Evolutionary conservation across 1,140 invertebrate species (phyloP).

Genomic region (Acromyrmex charruanus): DNA sequence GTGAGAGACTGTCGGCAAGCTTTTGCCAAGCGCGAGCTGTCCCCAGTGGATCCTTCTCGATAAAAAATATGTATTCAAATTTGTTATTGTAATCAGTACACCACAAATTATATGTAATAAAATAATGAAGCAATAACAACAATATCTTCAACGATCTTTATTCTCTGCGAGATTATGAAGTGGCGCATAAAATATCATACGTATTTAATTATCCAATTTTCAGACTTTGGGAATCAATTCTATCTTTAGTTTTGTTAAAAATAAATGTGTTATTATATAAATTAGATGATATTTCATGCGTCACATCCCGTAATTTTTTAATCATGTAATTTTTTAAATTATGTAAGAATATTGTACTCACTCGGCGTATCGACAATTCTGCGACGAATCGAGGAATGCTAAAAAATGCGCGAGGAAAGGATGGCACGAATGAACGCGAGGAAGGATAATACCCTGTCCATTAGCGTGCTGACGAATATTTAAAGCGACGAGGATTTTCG

Average conservation of each 20-base stretch:
- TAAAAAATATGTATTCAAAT: not conserved
- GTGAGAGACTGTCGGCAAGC: not conserved
- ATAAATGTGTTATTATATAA: too few species aligned
- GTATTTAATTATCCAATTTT: too few species aligned
- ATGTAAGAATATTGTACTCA: not conserved
- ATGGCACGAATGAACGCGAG: constrained; percentile 66
- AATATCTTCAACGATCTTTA: too few species aligned
- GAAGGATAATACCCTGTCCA: constrained; percentile 63
- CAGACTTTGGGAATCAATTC: too few species aligned
- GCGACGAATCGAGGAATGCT: constrained; percentile 4
- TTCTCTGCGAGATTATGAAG: too few species aligned
- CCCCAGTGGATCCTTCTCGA: not conserved
- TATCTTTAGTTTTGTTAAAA: too few species aligned
- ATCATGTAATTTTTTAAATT: not conserved
- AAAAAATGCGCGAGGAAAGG: constrained; percentile 41
- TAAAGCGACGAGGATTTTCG: constrained; percentile 72
- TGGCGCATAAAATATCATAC: too few species aligned
- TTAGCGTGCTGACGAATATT: constrained; percentile 74
- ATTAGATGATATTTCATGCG: too few species aligned
- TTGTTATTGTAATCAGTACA: not conserved
- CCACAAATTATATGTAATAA: not conserved
- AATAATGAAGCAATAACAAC: not conserved
- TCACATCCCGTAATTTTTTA: not conserved
- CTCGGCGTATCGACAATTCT: not conserved
- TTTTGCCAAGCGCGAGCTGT: not conserved